Evolutionary conservation across 2,113 vertebrate species (phyloP), one percentile per base, ranked within the genome.

Genomic region (Pheucticus melanocephalus): DNA sequence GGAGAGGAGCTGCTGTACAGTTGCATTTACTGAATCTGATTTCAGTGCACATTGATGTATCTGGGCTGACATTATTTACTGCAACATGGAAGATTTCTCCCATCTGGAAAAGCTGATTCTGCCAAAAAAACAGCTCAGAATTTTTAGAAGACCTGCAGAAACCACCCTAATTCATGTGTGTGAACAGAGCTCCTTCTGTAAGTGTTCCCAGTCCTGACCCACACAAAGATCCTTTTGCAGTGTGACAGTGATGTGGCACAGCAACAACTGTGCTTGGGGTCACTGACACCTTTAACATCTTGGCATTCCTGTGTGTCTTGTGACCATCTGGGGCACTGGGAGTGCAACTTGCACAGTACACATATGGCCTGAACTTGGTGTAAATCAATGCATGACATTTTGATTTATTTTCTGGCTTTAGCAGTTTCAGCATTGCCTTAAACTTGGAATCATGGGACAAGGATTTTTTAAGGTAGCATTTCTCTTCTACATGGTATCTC

Each of bases 201-300:
- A n/a, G 22, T 27, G 35, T 14, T 50, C 28, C 42, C 28, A 31
- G 25, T 37, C 17, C 53, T 44, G 37, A 31, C 37, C 61, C 83
- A 35, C 71, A 37, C 0, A 0, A 7, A 44, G 53, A 28, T 60
- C 11, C 37, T 35, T 31, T 33, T 0, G 0, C 0, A 1, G 50
- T 35, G 44, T 57, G 61, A n/a, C 2, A 11, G 7, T 1, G 3
- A 27, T 39, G 68, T 63, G 69, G 19, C 54, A 42, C 56, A 59
- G 54, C 15, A 44, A n/a, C 1, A 4, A 10, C 8, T 65, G 57
- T 81, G 75, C 63, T 39, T 18, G 44, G 73, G 66, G 40, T 35
- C 51, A 76, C 63, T 48, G 78, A 42, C 14, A 51, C 35, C 57
- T 56, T 37, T 2, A 40, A 19, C 14, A 3, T 30, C 50, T 20